Evolutionary conservation across 2,888 invertebrate genomes (phyloP), one percentile per base, ranked within the genome.

Genomic region (Synergus umbraculus): DNA sequence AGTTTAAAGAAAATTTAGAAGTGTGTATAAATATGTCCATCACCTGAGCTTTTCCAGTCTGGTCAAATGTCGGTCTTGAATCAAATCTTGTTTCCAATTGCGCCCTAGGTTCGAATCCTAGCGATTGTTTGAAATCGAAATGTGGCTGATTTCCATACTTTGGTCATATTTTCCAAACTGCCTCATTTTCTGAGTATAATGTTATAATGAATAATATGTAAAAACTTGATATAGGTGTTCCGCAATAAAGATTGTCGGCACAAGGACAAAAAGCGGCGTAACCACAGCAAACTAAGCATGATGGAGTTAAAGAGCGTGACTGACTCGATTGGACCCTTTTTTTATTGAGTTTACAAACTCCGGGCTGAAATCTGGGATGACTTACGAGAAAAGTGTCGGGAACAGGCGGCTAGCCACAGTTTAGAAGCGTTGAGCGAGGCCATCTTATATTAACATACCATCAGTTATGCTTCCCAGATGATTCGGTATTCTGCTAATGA

Each of bases 261-360:
- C 18, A 29, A 10, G 29, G 82, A 81, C 82, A 86, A 85, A 83
- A 86, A 86, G 83, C 85, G 81, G 82, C 84, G 86, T 84, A 87
- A 89, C 89, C 89, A 84, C 88, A 87, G 85, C 86, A 86, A 89
- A 89, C 88, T 85, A 85, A 83, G 83, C 89, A 86, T 86, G 83
- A 85, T 88, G 83, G 87, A 88, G 85, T 85, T 89, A 89, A 89
- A 83, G 82, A 87, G 87, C 89, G 86, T 88, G 86, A 88, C 89
- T 85, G 84, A 89, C 86, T 85, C 85, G 85, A 89, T 89, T 89
- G 82, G 78, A 80, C 83, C 85, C 83, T 85, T 86, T 86, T 87
- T 87, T 85, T 83, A 83, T 82, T 81, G 63, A 29, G 63, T 63
- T 29, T 29, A 29, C 63, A 22, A 22, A 63, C 29, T 22, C 13